Evolutionary conservation across 2,888 invertebrate genomes (phyloP).

Genomic region (Zygogramma bicolorata): DNA sequence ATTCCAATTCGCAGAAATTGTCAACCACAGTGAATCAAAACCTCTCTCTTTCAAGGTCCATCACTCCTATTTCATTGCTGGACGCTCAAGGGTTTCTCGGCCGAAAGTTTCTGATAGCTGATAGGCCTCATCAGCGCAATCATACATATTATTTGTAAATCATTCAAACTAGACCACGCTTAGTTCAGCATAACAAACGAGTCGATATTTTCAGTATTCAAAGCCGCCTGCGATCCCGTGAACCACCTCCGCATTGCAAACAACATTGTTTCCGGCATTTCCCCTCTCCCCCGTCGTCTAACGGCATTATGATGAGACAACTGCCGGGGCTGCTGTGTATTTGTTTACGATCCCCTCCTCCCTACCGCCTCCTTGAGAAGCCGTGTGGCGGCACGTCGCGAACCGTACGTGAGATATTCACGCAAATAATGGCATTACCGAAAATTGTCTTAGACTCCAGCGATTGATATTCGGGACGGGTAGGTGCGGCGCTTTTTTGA

Average conservation of each 20-base stretch:
- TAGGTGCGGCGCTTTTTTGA: too few species aligned
- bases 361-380: neutral
- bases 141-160: too few species aligned
- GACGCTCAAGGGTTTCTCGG: too few species aligned
- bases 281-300: neutral
- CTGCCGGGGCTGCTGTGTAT: neutral
- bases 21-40: too few species aligned
- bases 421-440: constrained; percentile 35
- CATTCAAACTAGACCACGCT: too few species aligned
- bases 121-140: too few species aligned
- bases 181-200: too few species aligned
- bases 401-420: constrained; percentile 18
- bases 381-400: neutral
- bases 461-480: constrained; percentile 36
- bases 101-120: too few species aligned
- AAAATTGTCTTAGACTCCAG: constrained; percentile 35
- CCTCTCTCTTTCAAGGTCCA: too few species aligned
- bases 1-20: too few species aligned
- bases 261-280: neutral
- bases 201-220: too few species aligned
- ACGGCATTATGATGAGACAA: neutral
- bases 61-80: too few species aligned
- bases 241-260: neutral
- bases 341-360: neutral
- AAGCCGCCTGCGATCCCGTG: neutral